A percentile compares a stretch with the other conserved stretches of the same genome.
Conservation (phyloP, 2,888 invertebrate species). For the Belgica antarctica region DNA sequence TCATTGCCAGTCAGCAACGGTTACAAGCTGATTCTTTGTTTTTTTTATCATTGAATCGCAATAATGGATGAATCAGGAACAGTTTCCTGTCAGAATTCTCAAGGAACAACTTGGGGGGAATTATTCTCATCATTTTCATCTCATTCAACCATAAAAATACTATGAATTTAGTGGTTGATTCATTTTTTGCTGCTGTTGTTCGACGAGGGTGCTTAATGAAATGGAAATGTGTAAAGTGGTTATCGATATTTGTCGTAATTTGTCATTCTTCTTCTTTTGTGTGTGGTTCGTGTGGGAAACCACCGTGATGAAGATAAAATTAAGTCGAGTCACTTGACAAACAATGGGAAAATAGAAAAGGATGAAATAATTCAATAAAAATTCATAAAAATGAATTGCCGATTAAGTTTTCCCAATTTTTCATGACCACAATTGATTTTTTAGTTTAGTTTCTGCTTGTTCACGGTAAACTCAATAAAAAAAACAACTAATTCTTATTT, state of each 20-base stretch:
- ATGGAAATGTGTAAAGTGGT: constrained; percentile 37
- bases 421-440: too few species aligned
- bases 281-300: neutral
- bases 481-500: too few species aligned
- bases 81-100: constrained; percentile 41
- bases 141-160: neutral
- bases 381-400: too few species aligned
- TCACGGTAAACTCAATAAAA: too few species aligned
- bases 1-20: neutral
- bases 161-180: constrained; percentile 5
- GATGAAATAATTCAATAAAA: neutral
- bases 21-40: neutral
- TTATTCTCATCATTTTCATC: constrained; percentile 42
- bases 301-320: neutral
- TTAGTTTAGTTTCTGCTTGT: too few species aligned
- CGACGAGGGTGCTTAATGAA: constrained; percentile 39
- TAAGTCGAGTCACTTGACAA: too few species aligned
- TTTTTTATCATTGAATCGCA: neutral
- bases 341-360: too few species aligned
- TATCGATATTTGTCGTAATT: constrained; percentile 41
- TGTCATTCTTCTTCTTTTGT: constrained; percentile 18
- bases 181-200: neutral
- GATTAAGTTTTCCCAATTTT: too few species aligned
- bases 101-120: constrained; percentile 44
- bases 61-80: neutral